A percentile compares a stretch with the other conserved stretches of the same genome.
phyloP scores from a whole-genome alignment of 2,113 vertebrate genomes.

The Lontra canadensis region DNA sequence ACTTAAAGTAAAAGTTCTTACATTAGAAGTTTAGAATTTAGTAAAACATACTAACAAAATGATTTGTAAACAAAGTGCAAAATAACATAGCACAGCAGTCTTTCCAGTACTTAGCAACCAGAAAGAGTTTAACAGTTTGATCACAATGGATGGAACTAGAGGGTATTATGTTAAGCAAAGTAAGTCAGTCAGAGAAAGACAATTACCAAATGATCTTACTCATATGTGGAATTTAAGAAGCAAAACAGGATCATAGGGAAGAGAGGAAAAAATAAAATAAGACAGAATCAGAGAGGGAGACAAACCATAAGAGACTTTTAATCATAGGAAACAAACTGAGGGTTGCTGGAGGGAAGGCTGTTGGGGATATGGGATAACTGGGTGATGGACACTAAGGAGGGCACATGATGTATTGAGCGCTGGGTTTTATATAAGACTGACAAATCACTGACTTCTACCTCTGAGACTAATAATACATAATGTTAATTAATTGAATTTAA shows the following conservation, averaged over 20 bases:
- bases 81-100: neutral
- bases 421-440: neutral
- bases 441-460: too few relatives aligned
- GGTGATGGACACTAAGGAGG: neutral
- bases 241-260: neutral
- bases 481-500: too few relatives aligned
- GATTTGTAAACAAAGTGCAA: neutral
- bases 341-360: neutral
- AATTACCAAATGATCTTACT: neutral
- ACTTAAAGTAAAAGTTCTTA: slow-evolving; percentile 36
- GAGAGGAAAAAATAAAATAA: neutral
- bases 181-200: neutral
- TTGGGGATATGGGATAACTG: neutral
- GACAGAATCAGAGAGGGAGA: neutral
- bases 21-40: slow-evolving; percentile 5
- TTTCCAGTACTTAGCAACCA: neutral
- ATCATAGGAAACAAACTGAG: neutral
- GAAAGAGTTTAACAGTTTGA: neutral
- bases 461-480: too few relatives aligned
- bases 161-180: neutral
- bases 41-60: neutral
- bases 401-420: neutral
- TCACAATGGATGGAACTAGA: neutral
- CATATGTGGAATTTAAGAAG: neutral
- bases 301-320: neutral